Evolutionary conservation across 1,140 invertebrate species (phyloP), one percentile per base, ranked within the genome.

Genomic region (Palaemon carinicauda): DNA sequence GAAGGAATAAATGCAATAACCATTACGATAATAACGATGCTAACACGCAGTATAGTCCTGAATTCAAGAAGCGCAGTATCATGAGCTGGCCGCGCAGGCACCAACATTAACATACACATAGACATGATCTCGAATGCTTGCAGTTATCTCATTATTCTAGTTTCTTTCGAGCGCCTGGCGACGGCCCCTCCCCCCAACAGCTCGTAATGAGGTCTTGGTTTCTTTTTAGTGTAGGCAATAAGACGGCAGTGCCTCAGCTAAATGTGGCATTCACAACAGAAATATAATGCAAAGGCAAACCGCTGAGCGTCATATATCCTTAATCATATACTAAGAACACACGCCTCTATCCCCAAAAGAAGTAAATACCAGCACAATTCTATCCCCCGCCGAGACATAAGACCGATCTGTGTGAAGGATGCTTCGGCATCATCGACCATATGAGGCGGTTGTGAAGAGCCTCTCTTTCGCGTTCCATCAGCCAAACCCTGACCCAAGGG

Each of bases 251-350:
- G 51, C 73, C 73, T 50, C n/a, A 50, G 51, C 73, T 50, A 50
- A 50, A 50, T 75, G 41, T 75, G 51, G 73, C 51, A 75, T 75
- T 75, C 33, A 75, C 73, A 75, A 75, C 73, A 75, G 73, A 33
- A 50, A 50, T 75, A 75, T 75, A 75, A 75, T 75, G 51, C 17
- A 33, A 19, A 50, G 73, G 73, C 73, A 75, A 50, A 33, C 73
- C 73, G 73, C 51, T 75, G 73, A 75, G 73, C 33, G 51, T 75
- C 73, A 50, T 75, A 75, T 75, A 50, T 75, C 73, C 73, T 75
- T 75, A 75, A 75, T 75, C 73, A 75, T 75, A 75, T 75, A 75
- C 73, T 75, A 75, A 75, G 73, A 75, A 75, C 73, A 75, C 73
- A 75, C 73, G 73, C 73, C 73, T 75, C 73, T 19, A 75, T 75